Conservation (phyloP, 2,113 vertebrate genomes). For the Scopus umbretta region DNA sequence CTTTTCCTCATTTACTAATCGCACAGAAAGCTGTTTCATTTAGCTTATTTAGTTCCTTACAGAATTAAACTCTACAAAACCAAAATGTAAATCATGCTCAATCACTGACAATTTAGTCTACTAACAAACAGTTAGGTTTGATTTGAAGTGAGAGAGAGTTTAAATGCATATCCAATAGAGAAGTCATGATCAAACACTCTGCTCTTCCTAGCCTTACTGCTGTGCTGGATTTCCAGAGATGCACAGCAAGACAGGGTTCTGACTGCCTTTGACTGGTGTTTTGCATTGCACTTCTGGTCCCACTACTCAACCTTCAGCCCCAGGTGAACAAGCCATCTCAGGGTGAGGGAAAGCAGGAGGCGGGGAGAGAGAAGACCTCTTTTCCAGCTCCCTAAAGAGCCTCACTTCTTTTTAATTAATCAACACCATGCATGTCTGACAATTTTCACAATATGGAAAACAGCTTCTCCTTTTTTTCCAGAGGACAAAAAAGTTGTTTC, state of each 20-base stretch:
- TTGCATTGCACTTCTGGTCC: neutral
- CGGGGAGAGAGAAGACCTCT: neutral
- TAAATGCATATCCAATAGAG: neutral
- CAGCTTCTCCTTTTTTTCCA: neutral
- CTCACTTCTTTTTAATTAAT: neutral
- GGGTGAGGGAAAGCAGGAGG: neutral
- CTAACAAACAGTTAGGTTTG: neutral
- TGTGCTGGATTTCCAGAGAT: neutral
- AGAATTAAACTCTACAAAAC: neutral
- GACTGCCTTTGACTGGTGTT: neutral
- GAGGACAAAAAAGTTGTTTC: neutral
- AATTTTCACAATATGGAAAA: neutral
- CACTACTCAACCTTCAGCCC: neutral
- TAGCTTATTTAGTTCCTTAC: neutral
- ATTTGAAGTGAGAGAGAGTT: neutral
- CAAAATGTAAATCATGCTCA: neutral
- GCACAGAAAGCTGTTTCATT: neutral
- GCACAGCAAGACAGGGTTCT: neutral
- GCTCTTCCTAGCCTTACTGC: neutral
- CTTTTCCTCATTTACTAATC: conserved; percentile 1
- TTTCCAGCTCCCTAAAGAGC: neutral
- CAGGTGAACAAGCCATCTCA: neutral
- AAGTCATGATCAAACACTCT: neutral
- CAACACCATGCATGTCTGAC: neutral
- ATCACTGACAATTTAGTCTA: neutral